Evolutionary conservation across 2,797 vertebrate genomes (phyloP).

Genomic region (Peromyscus melanophrys): DNA sequence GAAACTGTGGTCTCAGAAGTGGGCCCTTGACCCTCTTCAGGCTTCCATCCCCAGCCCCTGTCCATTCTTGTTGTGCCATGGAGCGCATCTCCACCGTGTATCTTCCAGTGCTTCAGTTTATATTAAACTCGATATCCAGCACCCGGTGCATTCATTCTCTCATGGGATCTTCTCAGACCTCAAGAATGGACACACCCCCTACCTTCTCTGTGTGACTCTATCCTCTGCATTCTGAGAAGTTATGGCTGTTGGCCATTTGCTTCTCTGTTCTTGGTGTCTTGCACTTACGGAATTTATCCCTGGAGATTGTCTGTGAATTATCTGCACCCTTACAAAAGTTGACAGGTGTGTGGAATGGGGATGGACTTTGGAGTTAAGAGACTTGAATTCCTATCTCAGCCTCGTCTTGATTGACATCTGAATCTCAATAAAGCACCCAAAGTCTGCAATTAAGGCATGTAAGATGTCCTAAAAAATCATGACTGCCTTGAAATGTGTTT

Average conservation of each 20-base stretch:
- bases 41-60: background rate
- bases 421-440: background rate
- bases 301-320: background rate
- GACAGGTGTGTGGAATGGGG: background rate
- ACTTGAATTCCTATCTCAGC: background rate
- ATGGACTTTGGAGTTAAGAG: constrained; percentile 10
- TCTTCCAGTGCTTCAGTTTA: background rate
- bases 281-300: background rate
- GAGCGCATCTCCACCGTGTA: background rate
- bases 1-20: background rate
- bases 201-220: background rate
- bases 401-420: background rate
- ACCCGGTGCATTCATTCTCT: background rate
- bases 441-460: background rate
- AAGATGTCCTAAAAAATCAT: background rate
- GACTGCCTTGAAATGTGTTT: background rate
- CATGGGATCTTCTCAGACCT: background rate
- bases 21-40: background rate
- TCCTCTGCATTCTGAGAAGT: background rate
- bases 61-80: background rate
- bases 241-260: background rate
- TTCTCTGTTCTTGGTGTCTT: background rate
- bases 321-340: background rate
- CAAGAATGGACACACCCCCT: background rate
- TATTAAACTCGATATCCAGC: background rate